Evolutionary conservation across 1,140 invertebrate genomes (phyloP), one percentile per base, ranked within the genome.

Genomic region (Gonatopus flavifemur): DNA sequence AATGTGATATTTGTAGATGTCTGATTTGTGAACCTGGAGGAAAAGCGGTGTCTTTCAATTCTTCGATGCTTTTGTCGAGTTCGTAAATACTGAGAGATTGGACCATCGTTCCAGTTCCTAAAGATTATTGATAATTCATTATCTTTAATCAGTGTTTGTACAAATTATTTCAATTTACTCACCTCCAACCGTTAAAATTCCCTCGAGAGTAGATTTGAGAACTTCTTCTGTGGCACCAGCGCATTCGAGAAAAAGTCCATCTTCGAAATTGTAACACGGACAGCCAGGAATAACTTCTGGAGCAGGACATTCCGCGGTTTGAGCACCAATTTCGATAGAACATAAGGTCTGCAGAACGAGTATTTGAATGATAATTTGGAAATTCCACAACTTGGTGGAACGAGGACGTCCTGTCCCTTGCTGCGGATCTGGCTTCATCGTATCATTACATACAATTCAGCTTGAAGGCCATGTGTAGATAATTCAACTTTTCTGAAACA

Each of bases 261-360:
- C 90, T 71, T 93, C 90, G 70, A 93, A 91, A 76, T 90, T 89
- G 80, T 93, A 94, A 75, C 93, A 95, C 1, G 90, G 88, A 77
- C 93, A 96, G 44, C 70, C 74, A 35, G 70, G 71, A 41, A 77
- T 77, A 20, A 61, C 62, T 51, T 77, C 76, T 21, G 71, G 68
- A 9, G 70, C 67, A 10, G 76, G 76, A 43, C 75, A 79, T 54
- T 76, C 67, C 21, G 67, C 64, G 49, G 62, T 57, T 32, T 76
- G 72, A n/a, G 61, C 59, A 9, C 28, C 12, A 3, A 20, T 32
- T 19, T 22, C 42, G 10, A 33, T 37, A 6, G 21, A 22, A 16
- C 45, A 21, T 38, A 62, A 49, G 51, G 52, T 57, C 30, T 59
- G 54, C 20, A 63, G 46, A 15, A 64, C 37, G 24, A 72, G 48